Conservation (phyloP, 2,113 vertebrate genomes). For the Crotalus horridus region DNA sequence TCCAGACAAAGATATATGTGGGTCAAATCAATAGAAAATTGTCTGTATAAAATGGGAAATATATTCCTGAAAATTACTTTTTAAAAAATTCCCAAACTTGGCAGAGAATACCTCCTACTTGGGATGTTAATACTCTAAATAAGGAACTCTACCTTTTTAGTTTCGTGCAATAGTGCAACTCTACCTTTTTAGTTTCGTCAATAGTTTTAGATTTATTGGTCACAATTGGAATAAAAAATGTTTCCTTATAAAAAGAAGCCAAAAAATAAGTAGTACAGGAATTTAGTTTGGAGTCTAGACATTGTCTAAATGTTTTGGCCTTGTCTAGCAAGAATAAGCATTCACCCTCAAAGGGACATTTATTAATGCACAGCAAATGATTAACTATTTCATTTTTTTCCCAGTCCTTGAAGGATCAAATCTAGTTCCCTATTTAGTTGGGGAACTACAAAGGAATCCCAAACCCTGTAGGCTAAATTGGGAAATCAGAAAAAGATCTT, state of each 20-base stretch:
- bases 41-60: background rate
- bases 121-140: background rate
- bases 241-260: background rate
- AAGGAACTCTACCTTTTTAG: background rate
- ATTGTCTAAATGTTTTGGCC: background rate
- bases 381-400: background rate
- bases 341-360: background rate
- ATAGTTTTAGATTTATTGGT: background rate
- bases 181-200: background rate
- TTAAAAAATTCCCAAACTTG: background rate
- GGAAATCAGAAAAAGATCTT: background rate
- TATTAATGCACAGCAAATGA: background rate
- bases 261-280: background rate
- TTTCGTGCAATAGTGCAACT: background rate
- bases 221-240: background rate
- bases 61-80: background rate
- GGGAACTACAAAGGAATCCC: background rate
- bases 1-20: background rate
- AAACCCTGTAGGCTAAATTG: background rate
- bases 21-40: background rate
- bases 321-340: background rate
- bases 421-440: background rate
- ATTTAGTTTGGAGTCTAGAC: background rate
- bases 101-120: background rate
- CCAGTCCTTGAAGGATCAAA: background rate